Evolutionary conservation across 2,113 vertebrate genomes (phyloP).

Genomic region (Dasyurus viverrinus): DNA sequence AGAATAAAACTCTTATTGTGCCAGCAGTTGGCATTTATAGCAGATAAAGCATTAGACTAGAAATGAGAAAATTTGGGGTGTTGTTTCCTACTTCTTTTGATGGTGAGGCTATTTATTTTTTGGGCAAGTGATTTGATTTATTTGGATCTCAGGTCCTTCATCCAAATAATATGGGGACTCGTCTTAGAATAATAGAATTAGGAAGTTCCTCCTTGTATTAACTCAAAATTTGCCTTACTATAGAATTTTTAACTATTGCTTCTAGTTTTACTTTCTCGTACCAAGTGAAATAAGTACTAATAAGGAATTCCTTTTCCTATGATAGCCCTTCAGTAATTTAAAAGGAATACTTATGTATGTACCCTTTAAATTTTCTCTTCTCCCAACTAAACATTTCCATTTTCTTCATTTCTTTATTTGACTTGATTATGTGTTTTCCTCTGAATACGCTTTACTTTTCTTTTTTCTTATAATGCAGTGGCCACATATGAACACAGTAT

Average conservation of each 20-base stretch:
- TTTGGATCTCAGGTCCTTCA: too few species aligned
- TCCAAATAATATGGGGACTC: too few species aligned
- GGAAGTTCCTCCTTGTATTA: background rate
- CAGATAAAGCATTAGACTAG: too few species aligned
- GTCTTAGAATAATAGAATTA: too few species aligned
- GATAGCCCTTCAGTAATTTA: background rate
- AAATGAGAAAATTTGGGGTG: too few species aligned
- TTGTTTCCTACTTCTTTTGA: too few species aligned
- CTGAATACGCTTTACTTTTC: background rate
- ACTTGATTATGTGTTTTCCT: background rate
- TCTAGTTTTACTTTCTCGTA: background rate
- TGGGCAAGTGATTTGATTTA: too few species aligned
- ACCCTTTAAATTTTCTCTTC: background rate
- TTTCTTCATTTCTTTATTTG: slow-evolving; percentile 19
- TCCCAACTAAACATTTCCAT: background rate
- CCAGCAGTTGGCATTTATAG: too few species aligned
- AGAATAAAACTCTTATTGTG: too few species aligned
- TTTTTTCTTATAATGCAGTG: background rate
- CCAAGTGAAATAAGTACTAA: background rate
- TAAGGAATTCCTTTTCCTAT: slow-evolving; percentile 17
- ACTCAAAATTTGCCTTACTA: background rate
- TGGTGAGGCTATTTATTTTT: too few species aligned
- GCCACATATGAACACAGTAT: background rate
- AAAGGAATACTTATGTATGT: background rate
- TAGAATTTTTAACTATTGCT: background rate